Percentiles rank a stretch among this genome's conserved stretches.
These are phyloP conservation scores for Torymus auratus DNA, from an alignment of 2,888 invertebrate species.

Conservation along the genomic window DNA sequence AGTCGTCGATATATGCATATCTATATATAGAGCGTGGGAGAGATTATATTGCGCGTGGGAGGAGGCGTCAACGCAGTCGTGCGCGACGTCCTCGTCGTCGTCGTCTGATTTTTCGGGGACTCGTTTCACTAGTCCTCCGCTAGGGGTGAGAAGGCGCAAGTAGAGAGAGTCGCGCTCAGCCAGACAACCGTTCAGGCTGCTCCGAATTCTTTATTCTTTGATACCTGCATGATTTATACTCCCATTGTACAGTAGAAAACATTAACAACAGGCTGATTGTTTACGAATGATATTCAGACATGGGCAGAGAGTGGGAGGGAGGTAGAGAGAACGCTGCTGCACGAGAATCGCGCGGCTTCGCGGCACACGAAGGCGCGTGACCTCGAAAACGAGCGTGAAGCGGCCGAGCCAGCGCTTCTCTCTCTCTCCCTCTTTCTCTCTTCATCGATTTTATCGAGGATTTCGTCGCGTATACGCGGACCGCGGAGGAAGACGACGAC, in stretches of 20 bases:
- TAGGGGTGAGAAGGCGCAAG: background rate
- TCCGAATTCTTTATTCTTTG: too few species aligned
- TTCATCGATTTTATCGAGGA: slow-evolving; percentile 50
- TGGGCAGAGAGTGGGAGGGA: too few species aligned
- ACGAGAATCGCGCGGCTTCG: background rate
- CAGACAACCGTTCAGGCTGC: background rate
- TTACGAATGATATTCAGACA: too few species aligned
- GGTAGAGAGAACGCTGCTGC: too few species aligned
- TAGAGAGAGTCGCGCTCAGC: slow-evolving; percentile 25
- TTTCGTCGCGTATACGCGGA: background rate
- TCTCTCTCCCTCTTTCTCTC: slow-evolving; percentile 37
- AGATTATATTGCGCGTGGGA: background rate
- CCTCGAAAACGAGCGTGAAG: slow-evolving; percentile 50
- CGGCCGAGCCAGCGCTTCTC: slow-evolving; percentile 16
- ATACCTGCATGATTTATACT: too few species aligned
- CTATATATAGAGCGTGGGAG: too few species aligned
- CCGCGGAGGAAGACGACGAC: background rate
- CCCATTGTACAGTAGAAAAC: too few species aligned
- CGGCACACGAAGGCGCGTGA: slow-evolving; percentile 23
- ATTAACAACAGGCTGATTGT: too few species aligned
- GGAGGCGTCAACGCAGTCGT: too few species aligned
- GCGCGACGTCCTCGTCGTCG: background rate
- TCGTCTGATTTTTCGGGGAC: slow-evolving; percentile 21
- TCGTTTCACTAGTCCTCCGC: slow-evolving; percentile 16
- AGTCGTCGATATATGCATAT: too few species aligned